Base-by-base conservation (phyloP, 2,797 vertebrate species). In the Serranus cabrilla region DNA sequence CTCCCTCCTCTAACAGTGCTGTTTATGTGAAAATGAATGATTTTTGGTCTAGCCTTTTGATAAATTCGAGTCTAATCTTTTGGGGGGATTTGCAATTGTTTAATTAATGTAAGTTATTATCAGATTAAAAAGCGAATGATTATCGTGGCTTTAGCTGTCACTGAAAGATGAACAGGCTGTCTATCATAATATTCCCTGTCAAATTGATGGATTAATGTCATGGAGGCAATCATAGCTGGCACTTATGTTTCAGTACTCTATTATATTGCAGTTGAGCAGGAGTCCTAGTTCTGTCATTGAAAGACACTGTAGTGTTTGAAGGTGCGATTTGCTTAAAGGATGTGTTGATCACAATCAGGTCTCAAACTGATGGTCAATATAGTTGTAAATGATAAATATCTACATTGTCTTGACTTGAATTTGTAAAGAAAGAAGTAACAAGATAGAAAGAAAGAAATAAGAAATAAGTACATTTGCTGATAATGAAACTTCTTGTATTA, bases 1-100 rank as follows among this genome's bases (percentile, higher is more conserved):
- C 52, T 71, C 55, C 70, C 67, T 78, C 67, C 16, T 82, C 66
- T 78, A 66, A 76, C 58, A 42, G 34, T 20, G 56, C 60, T 69
- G 67, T 71, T 80, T 75, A 40, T 67, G 67, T 58, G 46, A 86
- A 75, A 80, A 76, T 71, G 2, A 55, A 12, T 17, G 17, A 21
- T 16, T 71, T 73, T 71, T 11, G 11, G 17, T 57, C 10, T 0
- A 42, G 51, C 39, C 8, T 42, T 64, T 76, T 62, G 31, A 25
- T 63, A 20, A 60, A 65, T 73, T 68, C 9, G 55, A 6, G 42
- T 74, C 71, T 23, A 72, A 18, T 55, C 65, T 77, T 76, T 83
- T 14, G 21, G 11, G 42, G 9, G 42, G 16, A 14, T 60, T 56
- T 61, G 8, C 54, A 63, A 63, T 89, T 51, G 70, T 76, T 57